Percentiles rank a stretch among this genome's conserved stretches.
Conservation (phyloP, 2,888 invertebrate genomes). For the Gari tellinella region DNA sequence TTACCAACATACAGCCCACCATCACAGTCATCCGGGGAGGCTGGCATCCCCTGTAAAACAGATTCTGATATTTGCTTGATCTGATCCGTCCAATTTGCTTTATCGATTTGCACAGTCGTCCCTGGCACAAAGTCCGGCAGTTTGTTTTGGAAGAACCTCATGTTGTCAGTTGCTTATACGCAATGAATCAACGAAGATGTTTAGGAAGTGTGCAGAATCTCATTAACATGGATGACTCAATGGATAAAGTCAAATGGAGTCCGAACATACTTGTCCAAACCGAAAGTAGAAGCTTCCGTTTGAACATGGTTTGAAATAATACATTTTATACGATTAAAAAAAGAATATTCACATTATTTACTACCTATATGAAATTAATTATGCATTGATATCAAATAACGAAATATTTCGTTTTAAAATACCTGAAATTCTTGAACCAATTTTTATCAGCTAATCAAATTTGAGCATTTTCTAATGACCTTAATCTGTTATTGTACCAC, state of each 20-base stretch:
- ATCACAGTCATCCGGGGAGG: constrained; percentile 81
- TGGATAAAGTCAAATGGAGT: background rate
- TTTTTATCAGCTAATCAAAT: too few relatives aligned
- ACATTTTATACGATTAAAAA: too few relatives aligned
- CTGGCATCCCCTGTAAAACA: constrained; percentile 70
- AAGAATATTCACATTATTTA: too few relatives aligned
- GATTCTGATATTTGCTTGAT: constrained; percentile 62
- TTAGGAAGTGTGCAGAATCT: too few relatives aligned
- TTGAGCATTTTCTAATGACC: background rate
- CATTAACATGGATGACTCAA: too few relatives aligned
- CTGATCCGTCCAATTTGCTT: constrained; percentile 67
- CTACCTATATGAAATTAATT: too few relatives aligned
- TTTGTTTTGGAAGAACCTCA: constrained; percentile 76
- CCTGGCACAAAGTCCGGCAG: constrained; percentile 70
- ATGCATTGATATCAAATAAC: too few relatives aligned
- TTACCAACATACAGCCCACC: constrained; percentile 90
- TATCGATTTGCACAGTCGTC: constrained; percentile 61
- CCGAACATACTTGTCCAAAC: constrained; percentile 9
- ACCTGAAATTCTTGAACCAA: too few relatives aligned
- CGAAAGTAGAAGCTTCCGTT: background rate
- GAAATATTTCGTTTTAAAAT: too few relatives aligned
- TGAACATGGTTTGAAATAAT: too few relatives aligned
- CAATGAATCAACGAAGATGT: background rate
- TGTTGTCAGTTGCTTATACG: constrained; percentile 29
- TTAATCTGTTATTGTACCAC: too few relatives aligned